Evolutionary conservation across 2,797 vertebrate species (phyloP), one percentile per base, ranked within the genome.

Genomic region (Arremon aurantiirostris): DNA sequence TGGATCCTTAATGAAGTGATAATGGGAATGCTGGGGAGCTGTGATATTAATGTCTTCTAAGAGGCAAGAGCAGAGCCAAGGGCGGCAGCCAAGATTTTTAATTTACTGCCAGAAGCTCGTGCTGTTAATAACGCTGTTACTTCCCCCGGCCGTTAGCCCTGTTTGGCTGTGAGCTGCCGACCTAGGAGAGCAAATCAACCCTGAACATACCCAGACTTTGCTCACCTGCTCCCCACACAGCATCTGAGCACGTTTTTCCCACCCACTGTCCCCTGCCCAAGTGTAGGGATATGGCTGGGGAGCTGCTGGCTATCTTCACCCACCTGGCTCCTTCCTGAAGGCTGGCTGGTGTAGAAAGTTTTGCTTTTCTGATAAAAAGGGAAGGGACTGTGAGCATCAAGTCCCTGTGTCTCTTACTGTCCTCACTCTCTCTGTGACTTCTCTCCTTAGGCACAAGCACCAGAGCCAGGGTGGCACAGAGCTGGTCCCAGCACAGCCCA

Each of bases 1-100:
- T 90, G 94, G 93, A 89, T 96, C 93, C 94, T 96, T 97, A 97
- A 97, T 97, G 97, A 97, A 97, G 97, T 94, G 95, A 94, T 97
- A 97, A 97, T 97, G 95, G 96, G 96, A 96, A 94, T 94, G 92
- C 96, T 94, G 96, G 94, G 94, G 96, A 97, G 94, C 89, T 89
- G 92, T 66, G 97, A 97, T 97, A 97, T 97, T 97, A 97, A 97
- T 97, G 94, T 88, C 96, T 96, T 95, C 94, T 94, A 94, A 96
- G 97, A 96, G 96, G 95, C 95, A 82, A 94, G 90, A 93, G 89
- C 82, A 66, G 89, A 92, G 92, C 95, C 96, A 97, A 96, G 94
- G 95, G 96, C 72, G 20, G 93, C 94, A 97, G 97, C 95, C 96
- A 96, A 90, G 96, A 83, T 94, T 93, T 96, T 96, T 97, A 97